These are phyloP conservation scores for Larimichthys crocea DNA, from an alignment of 2,113 vertebrate species.

Conservation along the genomic window DNA sequence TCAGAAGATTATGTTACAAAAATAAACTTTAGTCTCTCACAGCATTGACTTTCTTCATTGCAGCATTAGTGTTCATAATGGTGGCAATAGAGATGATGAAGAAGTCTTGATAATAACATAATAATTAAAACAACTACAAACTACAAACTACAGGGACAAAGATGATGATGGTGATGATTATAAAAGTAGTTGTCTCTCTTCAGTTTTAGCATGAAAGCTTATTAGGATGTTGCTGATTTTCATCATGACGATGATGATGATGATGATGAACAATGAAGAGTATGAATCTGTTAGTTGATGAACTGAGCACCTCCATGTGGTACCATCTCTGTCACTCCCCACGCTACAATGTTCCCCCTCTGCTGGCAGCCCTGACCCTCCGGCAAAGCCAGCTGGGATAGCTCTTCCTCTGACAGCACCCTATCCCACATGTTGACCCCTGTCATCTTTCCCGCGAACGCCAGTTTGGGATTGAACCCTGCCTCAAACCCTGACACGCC, in stretches of 20 bases:
- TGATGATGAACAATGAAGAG: neutral
- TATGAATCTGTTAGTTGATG: constrained; percentile 78
- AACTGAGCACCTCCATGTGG: constrained; percentile 92
- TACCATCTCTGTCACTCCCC: constrained; percentile 93
- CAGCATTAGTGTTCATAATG: constrained; percentile 38
- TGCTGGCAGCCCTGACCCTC: constrained; percentile 81
- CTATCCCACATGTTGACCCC: constrained; percentile 95
- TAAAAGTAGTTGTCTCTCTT: constrained; percentile 28
- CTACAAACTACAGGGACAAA: constrained; percentile 1
- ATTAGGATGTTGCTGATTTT: constrained; percentile 32
- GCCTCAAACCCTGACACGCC: constrained; percentile 80
- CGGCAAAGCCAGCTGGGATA: constrained; percentile 73
- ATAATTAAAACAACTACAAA: constrained; percentile 1
- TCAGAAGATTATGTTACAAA: constrained; percentile 53
- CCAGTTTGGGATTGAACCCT: constrained; percentile 87
- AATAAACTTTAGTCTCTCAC: constrained; percentile 64
- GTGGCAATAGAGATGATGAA: constrained; percentile 10
- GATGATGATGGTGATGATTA: constrained; percentile 1
- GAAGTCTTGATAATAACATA: neutral
- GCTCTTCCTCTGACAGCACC: constrained; percentile 85
- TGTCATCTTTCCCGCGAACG: constrained; percentile 92
- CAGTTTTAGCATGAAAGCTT: constrained; percentile 40
- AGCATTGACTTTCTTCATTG: constrained; percentile 58
- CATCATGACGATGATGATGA: neutral
- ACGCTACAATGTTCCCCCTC: constrained; percentile 91